Evolutionary conservation across 2,888 invertebrate genomes (phyloP).

Genomic region (Gortyna flavago): DNA sequence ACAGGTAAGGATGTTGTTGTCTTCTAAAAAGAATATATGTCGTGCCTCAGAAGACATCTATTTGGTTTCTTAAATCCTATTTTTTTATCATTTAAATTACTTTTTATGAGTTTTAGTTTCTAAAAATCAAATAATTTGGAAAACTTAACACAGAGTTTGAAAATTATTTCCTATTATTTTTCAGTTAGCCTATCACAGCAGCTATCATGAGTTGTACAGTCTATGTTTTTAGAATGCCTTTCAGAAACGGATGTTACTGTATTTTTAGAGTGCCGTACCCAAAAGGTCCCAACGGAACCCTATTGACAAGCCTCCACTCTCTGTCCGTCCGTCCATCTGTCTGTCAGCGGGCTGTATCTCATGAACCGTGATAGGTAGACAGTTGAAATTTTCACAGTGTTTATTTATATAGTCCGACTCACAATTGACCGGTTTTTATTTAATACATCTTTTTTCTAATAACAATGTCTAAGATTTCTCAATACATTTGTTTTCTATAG

Average conservation of each 20-base stretch:
- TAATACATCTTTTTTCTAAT: not conserved
- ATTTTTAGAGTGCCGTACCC: not conserved
- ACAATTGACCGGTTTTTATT: not conserved
- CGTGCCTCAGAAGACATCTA: not conserved
- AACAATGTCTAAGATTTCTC: not conserved
- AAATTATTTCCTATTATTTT: not conserved
- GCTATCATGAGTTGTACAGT: not conserved
- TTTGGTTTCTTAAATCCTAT: not conserved
- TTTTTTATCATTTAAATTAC: not conserved
- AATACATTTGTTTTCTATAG: not conserved
- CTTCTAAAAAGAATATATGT: not conserved
- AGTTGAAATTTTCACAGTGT: not conserved
- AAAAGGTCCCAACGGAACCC: not conserved
- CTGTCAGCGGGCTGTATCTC: not conserved
- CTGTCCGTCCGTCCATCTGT: not conserved
- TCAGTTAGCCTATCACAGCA: not conserved
- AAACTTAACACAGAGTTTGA: not conserved
- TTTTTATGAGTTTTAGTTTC: not conserved
- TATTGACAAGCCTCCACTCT: not conserved
- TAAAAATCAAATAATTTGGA: not conserved
- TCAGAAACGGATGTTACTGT: not conserved
- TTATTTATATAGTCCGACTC: not conserved
- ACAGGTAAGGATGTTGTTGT: too few relatives aligned
- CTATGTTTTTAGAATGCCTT: not conserved
- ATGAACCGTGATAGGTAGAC: not conserved